These are phyloP conservation scores for Mastomys coucha DNA, from an alignment of 2,113 vertebrate species.

Conservation along the genomic window DNA sequence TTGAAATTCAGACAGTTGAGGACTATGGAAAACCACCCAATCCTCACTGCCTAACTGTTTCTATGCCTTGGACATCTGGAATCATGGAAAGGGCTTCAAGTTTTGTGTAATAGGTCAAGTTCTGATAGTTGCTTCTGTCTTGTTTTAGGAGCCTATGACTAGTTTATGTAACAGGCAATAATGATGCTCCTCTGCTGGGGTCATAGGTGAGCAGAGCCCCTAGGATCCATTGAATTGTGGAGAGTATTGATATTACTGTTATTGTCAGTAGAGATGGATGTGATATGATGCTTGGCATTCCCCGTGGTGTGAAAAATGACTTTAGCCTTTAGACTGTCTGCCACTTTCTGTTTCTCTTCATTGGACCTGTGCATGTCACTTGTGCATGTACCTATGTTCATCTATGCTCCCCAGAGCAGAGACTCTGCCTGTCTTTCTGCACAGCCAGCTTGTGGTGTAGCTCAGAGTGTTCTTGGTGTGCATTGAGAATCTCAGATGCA, in stretches of 20 bases:
- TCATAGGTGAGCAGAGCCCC: neutral
- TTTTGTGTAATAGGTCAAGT: neutral
- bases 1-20: neutral
- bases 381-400: neutral
- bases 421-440: neutral
- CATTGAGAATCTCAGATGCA: neutral
- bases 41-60: neutral
- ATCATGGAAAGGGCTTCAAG: neutral
- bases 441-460: neutral
- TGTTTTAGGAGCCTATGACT: neutral
- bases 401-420: neutral
- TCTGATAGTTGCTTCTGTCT: neutral
- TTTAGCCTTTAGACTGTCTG: conserved; percentile 38
- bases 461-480: neutral
- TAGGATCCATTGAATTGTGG: neutral
- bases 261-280: neutral
- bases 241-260: neutral
- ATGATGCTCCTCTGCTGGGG: neutral
- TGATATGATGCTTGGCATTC: neutral
- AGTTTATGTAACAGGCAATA: neutral
- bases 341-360: neutral
- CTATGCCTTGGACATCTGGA: neutral
- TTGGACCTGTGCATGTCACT: neutral
- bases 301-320: conserved; percentile 22
- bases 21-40: neutral